Evolutionary conservation across 1,140 invertebrate genomes (phyloP).

Genomic region (Micrasema longulum): DNA sequence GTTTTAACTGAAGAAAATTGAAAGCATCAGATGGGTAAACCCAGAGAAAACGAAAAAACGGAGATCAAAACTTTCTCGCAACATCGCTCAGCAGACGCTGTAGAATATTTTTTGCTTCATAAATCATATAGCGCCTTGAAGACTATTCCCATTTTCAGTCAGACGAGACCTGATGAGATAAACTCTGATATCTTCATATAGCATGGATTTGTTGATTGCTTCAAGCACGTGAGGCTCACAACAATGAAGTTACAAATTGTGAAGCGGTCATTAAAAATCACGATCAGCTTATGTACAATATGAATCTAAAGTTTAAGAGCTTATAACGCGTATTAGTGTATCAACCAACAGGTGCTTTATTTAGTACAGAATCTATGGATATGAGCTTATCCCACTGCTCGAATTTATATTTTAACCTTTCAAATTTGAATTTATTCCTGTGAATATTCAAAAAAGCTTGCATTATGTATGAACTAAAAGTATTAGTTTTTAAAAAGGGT

Average conservation of each 20-base stretch:
- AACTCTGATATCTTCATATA: conserved; percentile 48
- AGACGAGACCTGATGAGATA: conserved; percentile 39
- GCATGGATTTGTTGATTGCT: conserved; percentile 41
- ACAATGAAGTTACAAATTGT: conserved; percentile 24
- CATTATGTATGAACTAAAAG: too few relatives aligned
- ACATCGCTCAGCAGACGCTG: conserved; percentile 6
- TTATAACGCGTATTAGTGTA: too few relatives aligned
- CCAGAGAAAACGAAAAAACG: neutral
- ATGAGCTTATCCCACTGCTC: too few relatives aligned
- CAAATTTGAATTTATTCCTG: too few relatives aligned
- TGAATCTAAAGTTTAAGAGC: neutral
- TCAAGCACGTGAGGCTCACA: conserved; percentile 32
- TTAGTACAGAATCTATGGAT: too few relatives aligned
- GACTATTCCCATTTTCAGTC: conserved; percentile 19
- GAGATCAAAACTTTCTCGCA: conserved; percentile 46
- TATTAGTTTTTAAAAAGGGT: too few relatives aligned
- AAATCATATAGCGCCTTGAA: conserved; percentile 45
- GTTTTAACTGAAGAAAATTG: conserved; percentile 22
- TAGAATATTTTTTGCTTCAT: conserved; percentile 38
- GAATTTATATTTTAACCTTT: too few relatives aligned
- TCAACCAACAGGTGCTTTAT: too few relatives aligned
- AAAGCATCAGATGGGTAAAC: conserved; percentile 7
- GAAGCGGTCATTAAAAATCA: conserved; percentile 47
- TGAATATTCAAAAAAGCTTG: too few relatives aligned
- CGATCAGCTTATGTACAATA: conserved; percentile 7